Base-by-base conservation (phyloP, 1,140 invertebrate species). In the Hylaeus anthracinus region DNA sequence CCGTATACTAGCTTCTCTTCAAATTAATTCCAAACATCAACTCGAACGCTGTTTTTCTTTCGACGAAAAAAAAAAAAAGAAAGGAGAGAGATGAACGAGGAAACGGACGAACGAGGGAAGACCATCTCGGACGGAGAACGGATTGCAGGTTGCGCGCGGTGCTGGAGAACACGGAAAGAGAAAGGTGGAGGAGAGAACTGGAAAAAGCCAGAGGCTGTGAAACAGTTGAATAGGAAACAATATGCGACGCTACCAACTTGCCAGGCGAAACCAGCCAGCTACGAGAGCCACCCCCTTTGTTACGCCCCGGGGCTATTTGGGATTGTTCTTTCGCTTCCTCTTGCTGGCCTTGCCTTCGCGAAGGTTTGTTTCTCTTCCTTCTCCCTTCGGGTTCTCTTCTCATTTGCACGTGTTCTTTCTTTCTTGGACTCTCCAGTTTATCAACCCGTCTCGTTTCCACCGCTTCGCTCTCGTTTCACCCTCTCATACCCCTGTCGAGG, bases 201-300 rank as follows among this genome's bases (percentile, higher is more conserved):
- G 61, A 73, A 86, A 76, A 78, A 80, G 71, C 72, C 78, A 71
- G 66, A 74, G 75, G 72, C 72, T 84, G 75, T 69, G 67, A 88
- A 85, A 81, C 73, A 74, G 76, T 82, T 86, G 82, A 86, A 86
- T 86, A 70, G 74, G 82, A 84, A 86, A 88, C 83, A 84, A 88
- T 88, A 86, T 85, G 87, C 72, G 80, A 84, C 79, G 66, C 70
- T 78, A 72, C 67, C 78, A 78, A 86, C 63, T 81, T 81, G 64
- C 43, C 74, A 83, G 79, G 55, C 74, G 65, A 77, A 85, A 69
- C 37, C 77, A 84, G 65, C 64, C 75, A 72, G 71, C 65, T 70
- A 75, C 65, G 48, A 56, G 63, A 58, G 48, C 64, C 55, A 81
- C n/a, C 53, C 45, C n/a, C n/a, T 63, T 45, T 39, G 48, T 77